Base-by-base conservation (phyloP, 2,797 vertebrate genomes). In the Manis pentadactyla region DNA sequence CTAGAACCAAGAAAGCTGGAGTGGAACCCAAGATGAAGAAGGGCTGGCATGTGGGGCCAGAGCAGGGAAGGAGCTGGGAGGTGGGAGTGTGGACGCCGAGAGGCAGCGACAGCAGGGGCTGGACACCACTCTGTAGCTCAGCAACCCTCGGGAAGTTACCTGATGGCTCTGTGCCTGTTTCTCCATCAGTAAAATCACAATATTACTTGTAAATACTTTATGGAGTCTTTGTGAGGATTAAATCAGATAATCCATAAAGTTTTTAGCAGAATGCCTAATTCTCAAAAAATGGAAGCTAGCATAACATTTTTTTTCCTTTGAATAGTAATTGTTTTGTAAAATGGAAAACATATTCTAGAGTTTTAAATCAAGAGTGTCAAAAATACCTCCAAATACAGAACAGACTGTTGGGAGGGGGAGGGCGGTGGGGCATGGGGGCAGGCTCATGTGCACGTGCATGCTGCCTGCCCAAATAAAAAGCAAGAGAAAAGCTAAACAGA, bases 281-380 rank as follows among this genome's bases (percentile, higher is more conserved):
- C 55, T 93, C 63, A 95, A 73, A 83, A 90, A 88, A 71, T 51
- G 53, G 66, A 51, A 53, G 49, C 78, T 90, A 42, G 78, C 86
- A 37, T 9, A 55, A 63, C 25, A 8, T 37, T 49, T 64, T 82
- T 77, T 83, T 39, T 19, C 17, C n/a, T 82, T 66, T 77, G 46
- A 83, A 89, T 71, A 61, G 88, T 69, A 64, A 96, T 91, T 86
- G 93, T 69, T 84, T 7, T 94, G 23, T 94, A 95, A 96, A 91
- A 71, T 89, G 64, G 73, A 92, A 95, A 96, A 85, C 64, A 61
- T 61, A 87, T 68, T 93, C 85, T 77, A 55, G 79, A 59, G 34
- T 87, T 97, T 97, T 39, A 92, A 97, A 87, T 95, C 75, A 86
- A 78, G 68, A 37, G 23, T 75, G 55, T 90, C 68, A 92, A 53